Evolutionary conservation across 2,888 invertebrate species (phyloP), one percentile per base, ranked within the genome.

Genomic region (Trachelus iudaicus): DNA sequence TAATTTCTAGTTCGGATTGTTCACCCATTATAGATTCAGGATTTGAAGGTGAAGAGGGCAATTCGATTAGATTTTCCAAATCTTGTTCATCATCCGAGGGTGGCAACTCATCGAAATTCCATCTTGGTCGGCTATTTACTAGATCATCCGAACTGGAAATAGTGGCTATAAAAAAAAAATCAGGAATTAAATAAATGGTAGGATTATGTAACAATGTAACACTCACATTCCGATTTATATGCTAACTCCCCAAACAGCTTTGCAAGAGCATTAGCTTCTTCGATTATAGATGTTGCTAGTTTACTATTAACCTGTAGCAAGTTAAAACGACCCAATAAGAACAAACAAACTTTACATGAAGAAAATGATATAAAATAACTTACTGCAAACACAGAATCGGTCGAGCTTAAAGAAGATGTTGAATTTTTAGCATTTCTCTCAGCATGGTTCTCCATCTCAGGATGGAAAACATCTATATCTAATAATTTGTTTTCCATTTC

Each of bases 331-430:
- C 0, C 23, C 2, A 56, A 56, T 56, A 23, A 56, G 56, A 23
- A 23, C 9, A 56, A 6, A 23, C 4, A 23, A 9, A 56, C 9
- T 6, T 56, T 56, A 23, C 23, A 56, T 56, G 23, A 23, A 56
- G 23, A 56, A 56, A 23, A 23, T 6, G 76, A 75, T 56, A 30
- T 34, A 11, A 30, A 69, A 73, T 40, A 76, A 83, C 88, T 89
- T 85, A 90, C 89, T 76, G 77, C 40, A 78, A 87, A 90, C 68
- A 89, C 88, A 73, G 89, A 88, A 81, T 89, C 88, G 6, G 83
- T 83, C 13, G 87, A 87, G 40, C 79, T 79, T 23, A 56, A 56
- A 31, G 35, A 68, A 6, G 79, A 76, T 11, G 37, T 11, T 6
- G 73, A 73, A 73, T 37, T 68, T 33, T 31, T 33, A 11, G 30